phyloP scores from a whole-genome alignment of 1,140 invertebrate genomes.

The Theocolax elegans region DNA sequence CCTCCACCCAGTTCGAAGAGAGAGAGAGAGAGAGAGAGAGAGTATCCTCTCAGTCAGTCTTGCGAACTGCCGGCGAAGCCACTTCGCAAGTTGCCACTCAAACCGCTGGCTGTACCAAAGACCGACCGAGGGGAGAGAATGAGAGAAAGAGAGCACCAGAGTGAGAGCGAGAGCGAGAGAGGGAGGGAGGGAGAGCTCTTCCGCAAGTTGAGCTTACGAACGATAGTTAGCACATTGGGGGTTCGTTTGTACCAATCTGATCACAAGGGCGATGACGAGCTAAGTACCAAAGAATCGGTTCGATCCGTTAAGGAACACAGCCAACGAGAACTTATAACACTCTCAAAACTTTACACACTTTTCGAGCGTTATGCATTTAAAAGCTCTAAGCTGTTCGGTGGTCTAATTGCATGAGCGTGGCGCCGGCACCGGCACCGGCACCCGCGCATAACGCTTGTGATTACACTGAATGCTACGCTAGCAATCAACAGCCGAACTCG shows the following conservation, averaged over 20 bases:
- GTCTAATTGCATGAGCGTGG: constrained; percentile 19
- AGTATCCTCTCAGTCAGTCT: constrained; percentile 39
- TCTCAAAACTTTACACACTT: background rate
- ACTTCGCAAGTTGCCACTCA: constrained; percentile 9
- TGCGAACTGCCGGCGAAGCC: constrained; percentile 33
- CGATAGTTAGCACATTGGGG: background rate
- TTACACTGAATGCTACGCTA: constrained; percentile 15
- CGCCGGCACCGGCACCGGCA: background rate
- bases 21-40: constrained; percentile 14
- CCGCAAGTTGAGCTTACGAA: background rate
- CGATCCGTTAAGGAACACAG: background rate
- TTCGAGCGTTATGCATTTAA: background rate
- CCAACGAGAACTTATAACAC: background rate
- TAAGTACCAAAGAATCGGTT: no score
- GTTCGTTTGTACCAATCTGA: background rate
- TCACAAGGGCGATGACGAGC: no score
- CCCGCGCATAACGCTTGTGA: constrained; percentile 1
- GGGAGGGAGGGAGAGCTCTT: background rate
- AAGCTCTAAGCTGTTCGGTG: background rate
- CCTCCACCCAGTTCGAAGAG: constrained; percentile 6
- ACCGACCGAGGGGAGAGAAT: background rate
- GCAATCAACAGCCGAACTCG: background rate
- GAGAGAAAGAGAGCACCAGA: background rate
- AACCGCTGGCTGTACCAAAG: background rate
- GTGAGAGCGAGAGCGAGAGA: background rate